Base-by-base conservation (phyloP, 2,888 invertebrate species). In the Parnassius glacialis region DNA sequence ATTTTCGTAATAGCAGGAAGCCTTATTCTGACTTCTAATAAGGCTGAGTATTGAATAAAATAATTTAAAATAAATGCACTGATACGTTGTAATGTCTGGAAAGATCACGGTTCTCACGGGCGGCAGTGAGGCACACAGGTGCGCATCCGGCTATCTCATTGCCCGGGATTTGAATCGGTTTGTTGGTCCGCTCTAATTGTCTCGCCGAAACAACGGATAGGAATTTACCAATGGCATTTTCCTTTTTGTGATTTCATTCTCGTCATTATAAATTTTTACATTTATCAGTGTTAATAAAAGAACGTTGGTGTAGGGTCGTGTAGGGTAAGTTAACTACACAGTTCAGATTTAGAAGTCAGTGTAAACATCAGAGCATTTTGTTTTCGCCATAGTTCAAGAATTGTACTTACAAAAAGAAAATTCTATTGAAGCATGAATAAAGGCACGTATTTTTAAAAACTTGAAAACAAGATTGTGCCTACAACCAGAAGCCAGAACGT, bases 131-230 rank as follows among this genome's bases (percentile, higher is more conserved):
- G 65, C 70, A 73, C 87, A 89, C 90, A 90, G 90, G 90, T 90
- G 90, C 83, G 85, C 89, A 89, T 90, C 90, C 89, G 89, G 88
- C 84, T 84, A 86, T 87, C 88, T 87, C 78, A 73, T 70, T 71
- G 70, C 66, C 72, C 70, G 74, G 77, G 81, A 81, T 84, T 83
- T 75, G 80, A 83, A 81, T 82, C 80, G 74, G 78, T 81, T 80
- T 75, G 73, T 76, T 78, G 77, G 79, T 76, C 73, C 78, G 74
- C 75, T 81, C 80, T 83, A 83, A 84, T 83, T 81, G 79, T 77
- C 72, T 68, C 72, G 66, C 67, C 71, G 68, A 83, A 79, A 84
- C 79, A 82, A 81, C 74, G 68, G 67, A 67, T 62, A 63, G 41
- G 25, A 54, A 51, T 52, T 52, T 61, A 48, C 59, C 5, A 11